Base-by-base conservation (phyloP, 2,888 invertebrate species). In the Scaptomyza flava region DNA sequence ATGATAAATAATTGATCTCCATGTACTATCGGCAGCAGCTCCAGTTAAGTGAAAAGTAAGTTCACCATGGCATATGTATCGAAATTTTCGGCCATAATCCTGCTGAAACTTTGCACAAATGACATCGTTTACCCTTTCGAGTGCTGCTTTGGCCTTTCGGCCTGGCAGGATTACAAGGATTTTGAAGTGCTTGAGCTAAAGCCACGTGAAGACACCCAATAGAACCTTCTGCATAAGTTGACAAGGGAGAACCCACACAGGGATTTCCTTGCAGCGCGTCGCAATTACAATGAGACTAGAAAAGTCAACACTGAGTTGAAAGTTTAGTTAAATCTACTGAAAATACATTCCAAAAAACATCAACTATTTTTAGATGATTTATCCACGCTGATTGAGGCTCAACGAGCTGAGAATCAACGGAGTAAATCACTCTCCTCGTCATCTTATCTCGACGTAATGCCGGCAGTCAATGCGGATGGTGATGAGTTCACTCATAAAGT, bases 11-110 rank as follows among this genome's bases (percentile, higher is more conserved):
- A n/a, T n/a, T n/a, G n/a, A n/a, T n/a, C n/a, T n/a, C n/a, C n/a
- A n/a, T n/a, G n/a, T n/a, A n/a, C n/a, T n/a, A n/a, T 61, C 87
- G 87, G 84, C 81, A 51, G 31, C 30, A 54, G 67, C 53, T 74
- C 87, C 73, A 84, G 86, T 88, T 79, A 84, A 69, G 14, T 67
- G 72, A 82, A 86, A 88, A 84, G 59, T 47, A 30, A 14, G 7
- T 43, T n/a, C 6, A 6, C 17, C 17, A 59, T 54, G 7, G 7
- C 20, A 23, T 12, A 27, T 58, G 52, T 52, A 46, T 72, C 41
- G 58, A 64, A 23, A 23, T 23, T 31, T 47, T 20, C 2, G 38
- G 47, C 11, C 4, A 36, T 54, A 82, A 72, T 82, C 50, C 48
- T 50, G 20, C 43, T 51, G 5, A 6, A 50, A 62, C 56, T 61